Base-by-base conservation (phyloP, 1,140 invertebrate species). In the Cydia splendana region DNA sequence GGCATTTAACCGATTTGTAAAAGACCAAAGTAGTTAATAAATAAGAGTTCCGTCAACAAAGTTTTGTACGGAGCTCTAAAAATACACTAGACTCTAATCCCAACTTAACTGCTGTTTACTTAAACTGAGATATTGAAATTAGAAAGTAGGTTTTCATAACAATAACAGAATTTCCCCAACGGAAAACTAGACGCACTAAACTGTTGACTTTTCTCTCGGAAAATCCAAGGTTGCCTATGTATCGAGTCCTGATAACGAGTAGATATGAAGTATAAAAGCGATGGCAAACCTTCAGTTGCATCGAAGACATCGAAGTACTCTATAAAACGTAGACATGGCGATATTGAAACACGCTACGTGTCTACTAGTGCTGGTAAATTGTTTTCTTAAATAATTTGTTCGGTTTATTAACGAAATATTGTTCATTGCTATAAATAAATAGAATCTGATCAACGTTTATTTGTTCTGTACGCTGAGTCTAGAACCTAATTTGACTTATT, bases 221-320 rank as follows among this genome's bases (percentile, higher is more conserved):
- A 71, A 71, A 71, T n/a, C 67, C 67, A 42, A 42, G 30, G 67
- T 71, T 42, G 30, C n/a, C 67, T 71, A 71, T 38, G 30, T 38
- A 71, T 71, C 30, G 18, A 62, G 67, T 45, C 18, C 9, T 42
- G 67, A 71, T 71, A 71, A 71, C 30, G 67, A 34, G n/a, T 38
- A 38, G 13, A 18, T 38, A 20, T 34, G 67, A 71, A 45, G 67
- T 71, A 71, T 71, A 71, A 71, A 71, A 71, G 67, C 67, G 9
- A 42, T 38, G 67, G 38, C 6, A 2, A 13, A 34, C 34, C 30
- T 24, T 71, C 67, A 71, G 34, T 18, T 42, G 67, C 34, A 71
- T 71, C 34, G 34, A 38, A 71, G 34, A 38, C 67, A 71, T 45
- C 4, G 15, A 34, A 71, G 13, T 38, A 42, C 3, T 71, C n/a